Percentiles rank a stretch among this genome's conserved stretches.
These are phyloP conservation scores for Trematomus loennbergii DNA, from an alignment of 2,113 vertebrate genomes.

Conservation along the genomic window DNA sequence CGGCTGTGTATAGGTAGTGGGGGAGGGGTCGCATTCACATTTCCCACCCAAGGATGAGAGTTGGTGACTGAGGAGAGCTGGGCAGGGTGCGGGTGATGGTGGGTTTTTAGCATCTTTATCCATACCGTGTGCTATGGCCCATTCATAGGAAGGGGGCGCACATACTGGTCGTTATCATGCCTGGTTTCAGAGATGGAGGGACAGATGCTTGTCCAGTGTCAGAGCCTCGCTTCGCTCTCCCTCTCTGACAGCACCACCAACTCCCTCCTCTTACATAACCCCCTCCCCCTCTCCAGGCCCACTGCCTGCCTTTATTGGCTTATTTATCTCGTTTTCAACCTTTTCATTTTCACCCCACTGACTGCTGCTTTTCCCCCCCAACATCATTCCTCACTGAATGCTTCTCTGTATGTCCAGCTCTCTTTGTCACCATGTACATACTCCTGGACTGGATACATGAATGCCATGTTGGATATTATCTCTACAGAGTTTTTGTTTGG, in stretches of 20 bases:
- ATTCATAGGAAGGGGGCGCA: constrained; percentile 9
- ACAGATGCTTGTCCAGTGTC: constrained; percentile 79
- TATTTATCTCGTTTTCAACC: constrained; percentile 79
- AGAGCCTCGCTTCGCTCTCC: constrained; percentile 61
- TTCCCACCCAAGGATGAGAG: constrained; percentile 75
- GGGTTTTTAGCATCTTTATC: constrained; percentile 34
- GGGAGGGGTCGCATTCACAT: constrained; percentile 65
- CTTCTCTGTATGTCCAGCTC: constrained; percentile 10
- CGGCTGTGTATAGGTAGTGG: constrained; percentile 63
- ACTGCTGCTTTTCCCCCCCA: constrained; percentile 17
- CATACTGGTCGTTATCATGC: constrained; percentile 33
- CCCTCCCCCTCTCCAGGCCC: constrained; percentile 72
- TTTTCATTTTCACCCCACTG: constrained; percentile 68
- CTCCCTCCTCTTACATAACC: constrained; percentile 85
- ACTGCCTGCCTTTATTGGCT: constrained; percentile 79
- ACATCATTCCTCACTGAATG: constrained; percentile 29
- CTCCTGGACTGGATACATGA: not conserved
- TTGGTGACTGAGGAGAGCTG: constrained; percentile 49
- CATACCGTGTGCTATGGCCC: constrained; percentile 15
- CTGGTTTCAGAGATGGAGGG: constrained; percentile 58
- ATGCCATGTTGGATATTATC: constrained; percentile 17
- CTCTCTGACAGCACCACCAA: constrained; percentile 77
- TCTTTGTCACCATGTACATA: constrained; percentile 1
- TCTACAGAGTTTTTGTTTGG: constrained; percentile 9
- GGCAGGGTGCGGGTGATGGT: constrained; percentile 22